Evolutionary conservation across 2,888 invertebrate species (phyloP), one percentile per base, ranked within the genome.

Genomic region (Drepanosiphum platanoidis): DNA sequence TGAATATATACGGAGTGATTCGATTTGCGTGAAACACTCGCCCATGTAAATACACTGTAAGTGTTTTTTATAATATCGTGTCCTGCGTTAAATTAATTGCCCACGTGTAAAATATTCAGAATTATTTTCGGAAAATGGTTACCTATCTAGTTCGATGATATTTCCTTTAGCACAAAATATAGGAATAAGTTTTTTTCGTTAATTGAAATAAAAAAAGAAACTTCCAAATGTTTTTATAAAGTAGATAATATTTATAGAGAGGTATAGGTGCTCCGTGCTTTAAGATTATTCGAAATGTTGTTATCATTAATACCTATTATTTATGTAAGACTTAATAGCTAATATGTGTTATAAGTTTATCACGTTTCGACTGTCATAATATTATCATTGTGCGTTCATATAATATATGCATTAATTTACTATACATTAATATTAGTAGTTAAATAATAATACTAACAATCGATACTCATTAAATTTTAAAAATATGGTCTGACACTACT

Each of bases 401-500:
- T n/a, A 70, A 34, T 68, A 9, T 36, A 71, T 15, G 3, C 36
- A 39, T 39, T 39, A 39, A 39, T 52, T 18, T 52, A 52, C 22
- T 18, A 22, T 52, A 22, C 52, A 71, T 42, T 27, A 27, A 32
- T 46, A 70, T 27, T n/a, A 58, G 34, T 58, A 75, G 58, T 75
- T 34, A 34, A 58, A 34, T 52, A 80, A 34, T 52, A 80, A 34
- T 68, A 15, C 22, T 46, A 66, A 3, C 11, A 71, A 71, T 30
- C 71, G 71, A 81, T 81, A 81, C 39, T 81, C 61, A 61, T 81
- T 81, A 71, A 71, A 58, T 71, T 81, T 52, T 80, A 27, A 32
- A 66, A 66, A 68, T 39, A 71, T 71, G 81, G 81, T 81, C 81
- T 81, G 81, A 81, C 81, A 81, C 81, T 66, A n/a, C n/a, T 81